Evolutionary conservation across 2,797 vertebrate genomes (phyloP).

Genomic region (Allobates femoralis): DNA sequence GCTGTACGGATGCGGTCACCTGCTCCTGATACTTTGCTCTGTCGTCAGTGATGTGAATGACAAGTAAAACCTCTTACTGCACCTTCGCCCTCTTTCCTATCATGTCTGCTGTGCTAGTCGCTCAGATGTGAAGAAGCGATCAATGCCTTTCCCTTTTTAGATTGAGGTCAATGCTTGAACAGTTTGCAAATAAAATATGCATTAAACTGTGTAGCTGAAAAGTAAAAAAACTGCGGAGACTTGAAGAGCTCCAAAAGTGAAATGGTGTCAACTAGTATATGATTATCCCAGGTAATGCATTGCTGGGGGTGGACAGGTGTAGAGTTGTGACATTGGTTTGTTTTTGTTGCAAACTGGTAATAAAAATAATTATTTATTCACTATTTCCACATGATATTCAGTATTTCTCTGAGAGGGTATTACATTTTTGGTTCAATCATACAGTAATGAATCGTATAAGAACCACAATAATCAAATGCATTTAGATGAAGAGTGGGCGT

Average conservation of each 20-base stretch:
- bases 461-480: no score
- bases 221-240: neutral
- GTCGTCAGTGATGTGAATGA: slow-evolving; percentile 9
- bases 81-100: neutral
- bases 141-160: slow-evolving; percentile 38
- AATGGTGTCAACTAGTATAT: neutral
- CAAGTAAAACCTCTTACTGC: slow-evolving; percentile 13
- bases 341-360: neutral
- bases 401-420: no score
- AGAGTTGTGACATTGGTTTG: neutral
- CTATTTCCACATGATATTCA: no score
- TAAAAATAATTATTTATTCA: neutral
- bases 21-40: slow-evolving; percentile 9
- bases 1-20: neutral
- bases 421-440: no score
- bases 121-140: slow-evolving; percentile 33
- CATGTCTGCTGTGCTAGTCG: slow-evolving; percentile 7
- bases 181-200: slow-evolving; percentile 6
- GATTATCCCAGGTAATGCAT: neutral
- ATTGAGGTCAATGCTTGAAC: slow-evolving; percentile 39
- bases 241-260: neutral
- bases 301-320: neutral
- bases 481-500: no score
- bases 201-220: slow-evolving; percentile 8
- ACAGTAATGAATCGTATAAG: no score